Base-by-base conservation (phyloP, 2,797 vertebrate species). In the Hippocampus kuda region DNA sequence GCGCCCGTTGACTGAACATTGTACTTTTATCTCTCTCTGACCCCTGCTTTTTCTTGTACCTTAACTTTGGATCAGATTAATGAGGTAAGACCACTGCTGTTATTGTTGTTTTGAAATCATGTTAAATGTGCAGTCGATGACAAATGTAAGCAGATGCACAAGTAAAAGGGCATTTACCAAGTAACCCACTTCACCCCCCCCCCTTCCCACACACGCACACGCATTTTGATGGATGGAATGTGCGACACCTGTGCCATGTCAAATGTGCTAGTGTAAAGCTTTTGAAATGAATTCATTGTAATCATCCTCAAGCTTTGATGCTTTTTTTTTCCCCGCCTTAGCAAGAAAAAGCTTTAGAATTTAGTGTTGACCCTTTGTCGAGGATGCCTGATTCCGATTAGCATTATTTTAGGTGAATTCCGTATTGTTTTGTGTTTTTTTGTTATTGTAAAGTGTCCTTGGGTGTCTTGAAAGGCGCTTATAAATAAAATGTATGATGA, bases 31-130 rank as follows among this genome's bases (percentile, higher is more conserved):
- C 83, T 92, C 88, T 91, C 84, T 89, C 84, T 84, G 86, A 91
- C 84, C 86, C 7, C 87, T 91, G 88, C 89, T 89, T 89, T 88
- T 90, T 87, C 81, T 59, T 91, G 82, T 91, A 87, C 85, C 71
- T 90, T 91, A 86, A 88, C 90, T 90, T 84, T 90, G 91, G 91
- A 91, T 89, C 89, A 92, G 91, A 92, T 92, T 84, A 92, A 92
- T 68, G 90, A 91, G 91, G 91, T 92, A 92, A 92, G 91, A 78
- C 71, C 71, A 88, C 60, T 81, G 74, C 88, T 85, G 86, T 89
- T 81, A 79, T 75, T 65, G 26, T 69, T 86, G 88, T 81, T 81
- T 68, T 56, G 48, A 51, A 63, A 51, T 13, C 2, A 51, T 53
- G 72, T 42, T 59, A 48, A 71, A 76, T 59, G 72, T 72, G 79